phyloP scores from a whole-genome alignment of 2,797 vertebrate genomes.

The Atherinosoma microstoma region DNA sequence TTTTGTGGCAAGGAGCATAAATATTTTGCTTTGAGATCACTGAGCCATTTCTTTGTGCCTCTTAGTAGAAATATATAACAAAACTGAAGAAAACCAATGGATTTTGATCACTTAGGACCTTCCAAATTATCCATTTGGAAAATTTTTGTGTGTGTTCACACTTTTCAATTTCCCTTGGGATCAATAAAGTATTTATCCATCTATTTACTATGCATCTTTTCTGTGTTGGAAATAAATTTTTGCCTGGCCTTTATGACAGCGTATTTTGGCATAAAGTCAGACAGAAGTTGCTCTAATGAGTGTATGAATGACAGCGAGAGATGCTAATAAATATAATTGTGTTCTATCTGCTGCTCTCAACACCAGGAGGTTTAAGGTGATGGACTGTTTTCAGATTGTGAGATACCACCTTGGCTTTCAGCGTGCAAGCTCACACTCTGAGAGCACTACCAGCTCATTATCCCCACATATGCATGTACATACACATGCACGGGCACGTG shows the following conservation, averaged over 20 bases:
- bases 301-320: constrained; percentile 60
- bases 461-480: constrained; percentile 34
- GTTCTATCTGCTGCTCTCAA: constrained; percentile 44
- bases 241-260: constrained; percentile 10
- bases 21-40: not conserved
- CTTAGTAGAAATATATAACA: not conserved
- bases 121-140: not conserved
- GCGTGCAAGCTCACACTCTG: constrained; percentile 45
- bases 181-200: too few species aligned
- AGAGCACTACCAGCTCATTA: constrained; percentile 65
- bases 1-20: not conserved
- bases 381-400: constrained; percentile 62
- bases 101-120: constrained; percentile 5
- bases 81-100: not conserved
- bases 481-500: not conserved
- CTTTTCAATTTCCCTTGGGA: too few species aligned
- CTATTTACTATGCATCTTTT: too few species aligned
- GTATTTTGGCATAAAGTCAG: constrained; percentile 36
- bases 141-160: too few species aligned
- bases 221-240: constrained; percentile 17
- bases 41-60: constrained; percentile 7
- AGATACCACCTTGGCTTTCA: constrained; percentile 63
- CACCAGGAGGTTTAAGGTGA: constrained; percentile 59
- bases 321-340: constrained; percentile 68
- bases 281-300: constrained; percentile 41